phyloP scores from a whole-genome alignment of 2,113 vertebrate genomes.

The Rattus rattus region DNA sequence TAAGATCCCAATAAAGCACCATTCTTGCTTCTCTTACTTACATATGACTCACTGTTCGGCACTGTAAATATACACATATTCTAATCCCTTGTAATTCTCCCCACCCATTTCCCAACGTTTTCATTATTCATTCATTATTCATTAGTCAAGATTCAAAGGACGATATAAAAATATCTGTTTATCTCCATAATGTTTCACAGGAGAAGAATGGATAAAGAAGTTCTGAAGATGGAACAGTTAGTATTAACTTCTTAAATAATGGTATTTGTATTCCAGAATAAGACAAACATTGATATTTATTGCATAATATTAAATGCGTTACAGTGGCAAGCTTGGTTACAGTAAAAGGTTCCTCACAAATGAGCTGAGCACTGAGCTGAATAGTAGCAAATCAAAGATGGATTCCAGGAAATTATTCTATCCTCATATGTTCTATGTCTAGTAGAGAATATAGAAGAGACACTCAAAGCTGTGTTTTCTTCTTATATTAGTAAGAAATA shows the following conservation, averaged over 20 bases:
- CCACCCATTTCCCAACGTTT: not conserved
- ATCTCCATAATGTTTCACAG: not conserved
- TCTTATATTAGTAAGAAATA: not conserved
- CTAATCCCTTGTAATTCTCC: not conserved
- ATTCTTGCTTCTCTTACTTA: not conserved
- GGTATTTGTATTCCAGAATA: not conserved
- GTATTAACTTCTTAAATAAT: not conserved
- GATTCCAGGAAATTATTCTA: not conserved
- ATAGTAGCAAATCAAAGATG: not conserved
- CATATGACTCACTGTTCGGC: not conserved
- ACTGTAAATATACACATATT: accelerated
- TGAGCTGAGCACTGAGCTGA: not conserved
- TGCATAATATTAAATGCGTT: not conserved
- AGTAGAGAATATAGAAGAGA: not conserved
- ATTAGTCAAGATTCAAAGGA: not conserved
- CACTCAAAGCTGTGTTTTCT: not conserved
- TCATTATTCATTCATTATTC: no score
- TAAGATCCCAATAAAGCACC: not conserved
- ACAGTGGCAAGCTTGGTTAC: not conserved
- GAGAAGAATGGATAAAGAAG: not conserved
- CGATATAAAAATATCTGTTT: not conserved
- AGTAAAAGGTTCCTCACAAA: not conserved
- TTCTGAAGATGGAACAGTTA: not conserved
- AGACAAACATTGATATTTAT: not conserved
- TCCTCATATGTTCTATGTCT: not conserved